Evolutionary conservation across 2,888 invertebrate species (phyloP), one percentile per base, ranked within the genome.

Genomic region (Trissonchulus sp.): DNA sequence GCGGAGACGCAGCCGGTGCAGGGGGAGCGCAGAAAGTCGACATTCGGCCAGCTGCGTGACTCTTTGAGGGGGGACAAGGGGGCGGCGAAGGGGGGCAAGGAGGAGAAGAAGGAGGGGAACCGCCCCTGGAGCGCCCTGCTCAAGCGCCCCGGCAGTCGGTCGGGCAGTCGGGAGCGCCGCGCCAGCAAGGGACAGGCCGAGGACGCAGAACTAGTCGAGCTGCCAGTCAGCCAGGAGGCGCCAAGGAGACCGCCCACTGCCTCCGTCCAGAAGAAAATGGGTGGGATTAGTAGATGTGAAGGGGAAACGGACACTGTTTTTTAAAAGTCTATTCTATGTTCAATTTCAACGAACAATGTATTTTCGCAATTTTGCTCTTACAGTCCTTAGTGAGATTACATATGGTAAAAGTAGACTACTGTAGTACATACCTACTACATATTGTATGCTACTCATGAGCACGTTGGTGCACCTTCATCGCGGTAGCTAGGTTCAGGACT

Each of bases 111-210:
- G 30, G 35, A 28, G 28, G 60, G 60, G 31, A 74, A 73, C 15
- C 63, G 75, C 8, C 72, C 73, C 1, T 33, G 73, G 30, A 75
- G 72, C 75, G 30, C 63, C n/a, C 31, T 75, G 3, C 34, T 75
- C 1, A 15, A 60, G n/a, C 72, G 75, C 36, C 75, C 75, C 1
- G 65, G 65, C 18, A 75, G 75, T 63, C 75, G 75, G 23, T 72
- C 75, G 36, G 73, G 75, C 1, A 48, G 37, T 31, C 62, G 65
- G 8, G 71, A 48, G 1, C 37, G 33, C 1, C 3, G 15, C 18
- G 62, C n/a, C 3, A 30, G 23, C n/a, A 37, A 35, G 1, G 48
- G 2, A 3, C 23, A 23, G 3, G 65, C 65, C 3, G 31, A 63
- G 3, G 28, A n/a, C 8, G 3, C n/a, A 8, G 65, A 63, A n/a